Evolutionary conservation across 2,797 vertebrate species (phyloP).

Genomic region (Parauchenoglanis punctatus): DNA sequence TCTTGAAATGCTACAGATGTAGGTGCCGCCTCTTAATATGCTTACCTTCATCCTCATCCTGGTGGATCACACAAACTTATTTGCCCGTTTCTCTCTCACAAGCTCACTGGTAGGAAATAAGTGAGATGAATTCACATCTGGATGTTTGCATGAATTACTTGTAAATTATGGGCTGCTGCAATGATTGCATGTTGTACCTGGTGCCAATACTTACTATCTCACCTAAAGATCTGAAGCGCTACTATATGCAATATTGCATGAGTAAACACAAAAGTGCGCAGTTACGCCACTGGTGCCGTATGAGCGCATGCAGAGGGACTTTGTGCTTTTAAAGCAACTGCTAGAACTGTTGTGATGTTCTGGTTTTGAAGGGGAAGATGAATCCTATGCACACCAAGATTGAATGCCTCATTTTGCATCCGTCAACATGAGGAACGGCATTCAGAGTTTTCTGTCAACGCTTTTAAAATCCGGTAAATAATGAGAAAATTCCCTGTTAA

Average conservation of each 20-base stretch:
- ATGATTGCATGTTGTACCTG: neutral
- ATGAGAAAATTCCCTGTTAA: neutral
- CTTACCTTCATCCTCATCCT: neutral
- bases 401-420: neutral
- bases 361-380: neutral
- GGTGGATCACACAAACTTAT: neutral
- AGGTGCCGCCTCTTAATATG: neutral
- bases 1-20: neutral
- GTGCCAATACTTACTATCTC: neutral
- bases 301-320: neutral
- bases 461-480: neutral
- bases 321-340: neutral
- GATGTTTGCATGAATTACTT: neutral
- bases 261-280: neutral
- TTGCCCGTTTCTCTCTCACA: neutral
- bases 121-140: neutral
- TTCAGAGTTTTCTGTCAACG: neutral
- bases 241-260: neutral
- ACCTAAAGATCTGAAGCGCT: neutral
- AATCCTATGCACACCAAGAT: neutral
- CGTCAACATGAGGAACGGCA: neutral
- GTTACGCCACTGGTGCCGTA: neutral
- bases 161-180: neutral
- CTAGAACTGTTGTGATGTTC: neutral
- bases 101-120: neutral